Base-by-base conservation (phyloP, 2,888 invertebrate genomes). In the Axea sp. region DNA sequence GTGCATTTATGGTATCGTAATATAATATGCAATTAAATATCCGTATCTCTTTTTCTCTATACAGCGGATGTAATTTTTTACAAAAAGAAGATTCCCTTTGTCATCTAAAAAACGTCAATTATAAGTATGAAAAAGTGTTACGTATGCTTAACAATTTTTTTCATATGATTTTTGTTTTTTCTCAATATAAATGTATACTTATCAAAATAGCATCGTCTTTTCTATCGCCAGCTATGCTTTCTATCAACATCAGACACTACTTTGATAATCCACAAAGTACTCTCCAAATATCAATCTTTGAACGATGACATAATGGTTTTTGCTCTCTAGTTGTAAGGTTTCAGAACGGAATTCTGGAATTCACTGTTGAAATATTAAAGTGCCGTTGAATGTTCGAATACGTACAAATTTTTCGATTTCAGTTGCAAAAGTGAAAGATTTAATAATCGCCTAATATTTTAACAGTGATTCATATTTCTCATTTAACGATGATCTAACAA, bases 201-300 rank as follows among this genome's bases (percentile, higher is more conserved):
- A 72, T 72, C 72, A 72, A 72, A 72, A 71, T 64, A 64, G 72
- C 64, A 72, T 72, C 51, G 59, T 64, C 51, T 72, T 64, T 71
- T 72, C 51, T 65, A 72, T 65, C 64, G 51, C 59, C 59, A 39
- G 33, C 69, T 64, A 72, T 17, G 41, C 62, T 30, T 30, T 37
- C 35, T 51, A 55, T 62, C 62, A 47, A 71, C 45, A 59, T 59
- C 64, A 39, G 72, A 72, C 64, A 72, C 57, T 72, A 72, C 59
- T 72, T 72, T 72, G 72, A 72, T 72, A 72, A 72, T 72, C 37
- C 72, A 64, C 69, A 55, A 62, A 71, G 55, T 49, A 55, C 71
- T 71, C 62, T 71, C 62, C 62, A 71, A 71, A 71, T 62, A 22
- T 55, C 68, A 62, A 62, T 53, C 47, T 55, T 47, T 43, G 47